Conservation (phyloP, 2,113 vertebrate genomes). For the Enhydra lutris region DNA sequence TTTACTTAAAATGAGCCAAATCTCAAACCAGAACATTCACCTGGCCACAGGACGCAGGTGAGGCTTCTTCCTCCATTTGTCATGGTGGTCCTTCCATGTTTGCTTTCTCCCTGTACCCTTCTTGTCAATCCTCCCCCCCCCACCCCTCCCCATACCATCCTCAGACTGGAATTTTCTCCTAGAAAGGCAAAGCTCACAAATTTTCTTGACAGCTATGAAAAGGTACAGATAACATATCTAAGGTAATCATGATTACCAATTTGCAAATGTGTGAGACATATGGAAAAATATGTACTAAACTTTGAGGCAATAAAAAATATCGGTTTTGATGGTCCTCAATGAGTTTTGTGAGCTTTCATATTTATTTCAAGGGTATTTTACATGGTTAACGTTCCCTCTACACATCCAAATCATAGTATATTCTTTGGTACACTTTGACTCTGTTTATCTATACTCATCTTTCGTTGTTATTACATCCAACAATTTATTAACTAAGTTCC, state of each 20-base stretch:
- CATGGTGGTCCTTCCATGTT: slow-evolving; percentile 15
- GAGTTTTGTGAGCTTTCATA: not conserved
- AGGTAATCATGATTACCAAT: not conserved
- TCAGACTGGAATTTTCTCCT: slow-evolving; percentile 58
- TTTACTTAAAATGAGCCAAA: slow-evolving; percentile 25
- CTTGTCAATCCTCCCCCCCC: slow-evolving; percentile 48
- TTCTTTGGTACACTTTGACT: not conserved
- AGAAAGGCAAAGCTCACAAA: slow-evolving; percentile 38
- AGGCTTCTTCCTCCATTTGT: not conserved
- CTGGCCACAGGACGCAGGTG: not conserved
- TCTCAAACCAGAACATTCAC: not conserved
- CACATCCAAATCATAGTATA: not conserved
- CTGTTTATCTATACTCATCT: not conserved
- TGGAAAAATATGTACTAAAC: not conserved
- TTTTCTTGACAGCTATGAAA: slow-evolving; percentile 67
- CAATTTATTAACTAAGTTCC: slow-evolving; percentile 47
- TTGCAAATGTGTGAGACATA: not conserved
- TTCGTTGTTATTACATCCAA: not conserved
- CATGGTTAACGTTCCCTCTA: not conserved
- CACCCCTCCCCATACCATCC: not conserved
- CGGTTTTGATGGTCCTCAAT: not conserved
- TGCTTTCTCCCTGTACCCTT: slow-evolving; percentile 40
- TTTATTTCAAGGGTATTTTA: slow-evolving; percentile 58
- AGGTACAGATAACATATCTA: slow-evolving; percentile 11
- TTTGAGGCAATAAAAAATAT: not conserved